Percentiles rank a stretch among this genome's conserved stretches.
Conservation (phyloP, 2,888 invertebrate species). For the Dysmachus trigonus region DNA sequence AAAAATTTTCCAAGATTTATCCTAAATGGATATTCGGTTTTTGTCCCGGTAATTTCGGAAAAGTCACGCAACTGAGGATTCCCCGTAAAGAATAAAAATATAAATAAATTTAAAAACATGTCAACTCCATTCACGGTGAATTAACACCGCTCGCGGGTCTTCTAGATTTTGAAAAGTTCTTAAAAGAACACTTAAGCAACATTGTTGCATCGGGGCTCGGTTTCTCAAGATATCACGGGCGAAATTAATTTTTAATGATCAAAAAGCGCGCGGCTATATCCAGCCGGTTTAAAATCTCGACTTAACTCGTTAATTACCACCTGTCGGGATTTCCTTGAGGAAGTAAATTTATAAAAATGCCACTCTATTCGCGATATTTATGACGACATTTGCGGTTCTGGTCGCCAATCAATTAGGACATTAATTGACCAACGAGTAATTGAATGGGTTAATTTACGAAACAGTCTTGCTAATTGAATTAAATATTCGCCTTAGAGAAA, state of each 20-base stretch:
- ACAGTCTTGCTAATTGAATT: not conserved
- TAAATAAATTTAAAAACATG: conserved; percentile 3
- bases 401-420: not conserved
- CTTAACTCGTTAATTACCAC: not conserved
- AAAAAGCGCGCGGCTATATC: not conserved
- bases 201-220: not conserved
- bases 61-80: not conserved
- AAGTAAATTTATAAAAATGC: not conserved
- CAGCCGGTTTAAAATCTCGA: not conserved
- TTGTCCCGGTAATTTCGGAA: not conserved
- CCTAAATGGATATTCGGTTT: not conserved
- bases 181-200: not conserved
- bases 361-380: not conserved
- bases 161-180: not conserved
- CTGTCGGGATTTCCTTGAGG: not conserved
- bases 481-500: not conserved
- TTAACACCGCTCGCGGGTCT: not conserved
- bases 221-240: not conserved
- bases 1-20: not conserved
- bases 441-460: not conserved
- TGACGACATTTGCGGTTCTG: not conserved
- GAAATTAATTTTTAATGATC: not conserved
- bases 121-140: conserved; percentile 3
- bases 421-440: not conserved
- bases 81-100: not conserved